phyloP scores from a whole-genome alignment of 2,113 vertebrate genomes.

The Pangasianodon hypophthalmus region DNA sequence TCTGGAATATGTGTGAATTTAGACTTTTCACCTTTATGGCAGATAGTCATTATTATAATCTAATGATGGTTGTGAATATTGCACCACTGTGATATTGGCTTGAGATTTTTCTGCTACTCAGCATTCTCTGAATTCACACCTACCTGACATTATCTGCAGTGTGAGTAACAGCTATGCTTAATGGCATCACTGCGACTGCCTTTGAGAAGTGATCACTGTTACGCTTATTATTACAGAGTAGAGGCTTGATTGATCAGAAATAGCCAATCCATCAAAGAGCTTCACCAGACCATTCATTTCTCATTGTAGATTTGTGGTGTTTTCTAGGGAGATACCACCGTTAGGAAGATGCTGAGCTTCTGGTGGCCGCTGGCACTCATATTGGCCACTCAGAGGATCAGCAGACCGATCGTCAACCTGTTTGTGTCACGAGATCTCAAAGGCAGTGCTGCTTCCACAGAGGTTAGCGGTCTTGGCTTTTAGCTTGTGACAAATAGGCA shows the following conservation, averaged over 20 bases:
- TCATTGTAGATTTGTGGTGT: background rate
- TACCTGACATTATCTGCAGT: background rate
- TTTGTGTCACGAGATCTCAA: constrained; percentile 96
- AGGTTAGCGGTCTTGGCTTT: constrained; percentile 75
- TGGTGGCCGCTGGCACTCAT: constrained; percentile 98
- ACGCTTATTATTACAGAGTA: background rate
- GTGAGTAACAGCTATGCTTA: background rate
- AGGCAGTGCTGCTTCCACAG: constrained; percentile 83
- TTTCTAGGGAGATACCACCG: constrained; percentile 89
- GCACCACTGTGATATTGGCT: background rate
- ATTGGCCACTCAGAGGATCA: constrained; percentile 94
- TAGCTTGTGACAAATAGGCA: background rate
- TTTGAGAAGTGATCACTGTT: background rate
- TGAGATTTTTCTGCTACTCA: background rate
- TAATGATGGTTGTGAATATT: background rate
- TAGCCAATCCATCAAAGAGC: background rate
- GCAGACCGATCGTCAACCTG: constrained; percentile 95
- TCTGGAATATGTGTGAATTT: background rate
- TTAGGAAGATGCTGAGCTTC: constrained; percentile 96
- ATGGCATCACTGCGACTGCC: background rate
- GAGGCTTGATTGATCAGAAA: background rate
- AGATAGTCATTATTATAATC: background rate
- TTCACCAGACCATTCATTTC: background rate
- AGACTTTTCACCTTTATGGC: background rate
- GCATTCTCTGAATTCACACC: background rate